These are phyloP conservation scores for Microtus obscurus DNA, from an alignment of 2,797 vertebrate genomes.

Conservation along the genomic window DNA sequence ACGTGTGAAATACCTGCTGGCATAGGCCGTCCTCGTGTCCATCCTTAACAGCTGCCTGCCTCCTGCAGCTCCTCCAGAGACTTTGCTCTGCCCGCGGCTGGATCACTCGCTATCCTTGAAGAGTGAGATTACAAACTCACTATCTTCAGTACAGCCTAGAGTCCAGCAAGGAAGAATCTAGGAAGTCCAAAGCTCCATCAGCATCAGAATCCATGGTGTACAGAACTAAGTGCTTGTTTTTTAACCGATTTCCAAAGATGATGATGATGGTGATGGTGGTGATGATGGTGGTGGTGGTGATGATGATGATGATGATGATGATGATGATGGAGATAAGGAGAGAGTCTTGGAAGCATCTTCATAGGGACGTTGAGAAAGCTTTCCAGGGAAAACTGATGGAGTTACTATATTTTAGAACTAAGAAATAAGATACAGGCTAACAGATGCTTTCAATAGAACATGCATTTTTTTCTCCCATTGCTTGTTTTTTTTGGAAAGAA, in stretches of 20 bases:
- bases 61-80: background rate
- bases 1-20: background rate
- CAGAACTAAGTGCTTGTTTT: background rate
- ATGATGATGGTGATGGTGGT: background rate
- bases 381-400: background rate
- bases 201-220: background rate
- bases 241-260: background rate
- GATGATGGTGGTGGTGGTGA: background rate
- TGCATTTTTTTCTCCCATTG: background rate
- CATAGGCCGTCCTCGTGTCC: background rate
- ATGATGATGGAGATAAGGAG: background rate
- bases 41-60: background rate
- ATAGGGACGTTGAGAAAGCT: background rate
- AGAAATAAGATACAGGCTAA: background rate
- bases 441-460: conserved; percentile 24
- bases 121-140: background rate
- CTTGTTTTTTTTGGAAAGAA: background rate
- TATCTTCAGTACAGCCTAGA: background rate
- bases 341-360: background rate
- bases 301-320: background rate
- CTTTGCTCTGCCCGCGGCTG: accelerated
- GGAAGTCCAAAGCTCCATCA: background rate
- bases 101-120: background rate
- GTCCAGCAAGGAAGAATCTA: background rate
- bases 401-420: background rate